A percentile compares a stretch with the other conserved stretches of the same genome.
Evolutionary conservation across 2,113 vertebrate genomes (phyloP).

Genomic region (Galbula dea): DNA sequence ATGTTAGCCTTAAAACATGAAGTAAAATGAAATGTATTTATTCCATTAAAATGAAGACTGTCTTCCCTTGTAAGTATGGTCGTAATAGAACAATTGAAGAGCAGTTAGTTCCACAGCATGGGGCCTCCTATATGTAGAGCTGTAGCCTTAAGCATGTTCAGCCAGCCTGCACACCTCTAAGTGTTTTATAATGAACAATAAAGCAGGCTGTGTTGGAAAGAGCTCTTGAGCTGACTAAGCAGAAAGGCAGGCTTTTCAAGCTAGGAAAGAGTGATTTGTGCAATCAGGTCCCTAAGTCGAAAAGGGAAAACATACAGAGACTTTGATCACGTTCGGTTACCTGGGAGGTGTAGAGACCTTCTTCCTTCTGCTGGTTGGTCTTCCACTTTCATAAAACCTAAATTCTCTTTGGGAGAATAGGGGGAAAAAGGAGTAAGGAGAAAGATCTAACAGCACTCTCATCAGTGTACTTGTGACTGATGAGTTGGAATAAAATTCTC

Average conservation of each 20-base stretch:
- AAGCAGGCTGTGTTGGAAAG: not conserved
- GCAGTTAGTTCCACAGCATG: not conserved
- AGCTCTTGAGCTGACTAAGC: not conserved
- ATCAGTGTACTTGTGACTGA: slow-evolving; percentile 34
- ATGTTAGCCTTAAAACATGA: not conserved
- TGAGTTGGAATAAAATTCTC: slow-evolving; percentile 48
- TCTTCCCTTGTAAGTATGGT: not conserved
- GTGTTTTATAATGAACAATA: not conserved
- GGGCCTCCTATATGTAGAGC: not conserved
- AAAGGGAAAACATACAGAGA: rapidly evolving
- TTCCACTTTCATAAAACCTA: not conserved
- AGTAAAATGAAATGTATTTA: not conserved
- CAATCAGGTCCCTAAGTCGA: rapidly evolving
- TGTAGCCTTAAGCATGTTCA: not conserved
- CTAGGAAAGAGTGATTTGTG: not conserved
- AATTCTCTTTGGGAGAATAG: not conserved
- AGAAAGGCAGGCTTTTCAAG: not conserved
- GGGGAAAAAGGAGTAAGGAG: not conserved
- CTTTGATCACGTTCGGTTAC: not conserved
- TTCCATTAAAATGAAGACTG: not conserved
- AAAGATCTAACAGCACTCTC: not conserved
- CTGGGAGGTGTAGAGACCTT: not conserved
- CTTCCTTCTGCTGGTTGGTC: not conserved
- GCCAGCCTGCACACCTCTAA: not conserved
- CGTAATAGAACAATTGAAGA: not conserved